Conservation (phyloP, 2,888 invertebrate genomes). For the Melieria omissa region DNA sequence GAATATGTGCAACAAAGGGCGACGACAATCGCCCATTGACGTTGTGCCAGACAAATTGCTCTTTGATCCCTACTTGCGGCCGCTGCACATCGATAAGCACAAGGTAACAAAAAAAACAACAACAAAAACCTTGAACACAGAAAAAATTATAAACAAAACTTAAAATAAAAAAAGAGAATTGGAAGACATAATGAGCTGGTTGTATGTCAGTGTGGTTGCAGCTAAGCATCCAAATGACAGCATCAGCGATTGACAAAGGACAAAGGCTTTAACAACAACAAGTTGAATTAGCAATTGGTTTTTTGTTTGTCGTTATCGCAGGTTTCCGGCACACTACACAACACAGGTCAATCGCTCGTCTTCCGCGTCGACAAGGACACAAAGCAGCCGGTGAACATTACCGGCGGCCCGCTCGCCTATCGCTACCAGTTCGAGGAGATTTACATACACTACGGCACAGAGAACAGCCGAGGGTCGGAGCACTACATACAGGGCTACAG, state of each 20-base stretch:
- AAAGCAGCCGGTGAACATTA: slow-evolving; percentile 92
- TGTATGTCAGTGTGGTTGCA: background rate
- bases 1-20: slow-evolving; percentile 96
- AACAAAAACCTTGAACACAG: slow-evolving; percentile 7
- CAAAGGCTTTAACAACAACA: background rate
- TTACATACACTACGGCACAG: slow-evolving; percentile 93
- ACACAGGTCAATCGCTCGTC: slow-evolving; percentile 94
- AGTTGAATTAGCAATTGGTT: background rate
- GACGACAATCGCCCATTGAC: slow-evolving; percentile 96
- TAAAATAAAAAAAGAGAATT: background rate
- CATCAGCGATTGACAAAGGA: background rate
- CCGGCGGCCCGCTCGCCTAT: slow-evolving; percentile 95
- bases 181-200: slow-evolving; percentile 10
- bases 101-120: slow-evolving; percentile 72
- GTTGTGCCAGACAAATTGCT: slow-evolving; percentile 94
- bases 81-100: slow-evolving; percentile 91
- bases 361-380: slow-evolving; percentile 91
- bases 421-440: slow-evolving; percentile 95
- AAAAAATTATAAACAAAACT: background rate
- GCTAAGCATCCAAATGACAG: slow-evolving; percentile 9
- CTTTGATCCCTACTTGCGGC: slow-evolving; percentile 93
- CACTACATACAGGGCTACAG: slow-evolving; percentile 94
- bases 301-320: slow-evolving; percentile 59
- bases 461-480: slow-evolving; percentile 92
- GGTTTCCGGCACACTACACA: slow-evolving; percentile 89